phyloP scores from a whole-genome alignment of 2,797 vertebrate genomes.

The Hyperoplus lanceolatus region DNA sequence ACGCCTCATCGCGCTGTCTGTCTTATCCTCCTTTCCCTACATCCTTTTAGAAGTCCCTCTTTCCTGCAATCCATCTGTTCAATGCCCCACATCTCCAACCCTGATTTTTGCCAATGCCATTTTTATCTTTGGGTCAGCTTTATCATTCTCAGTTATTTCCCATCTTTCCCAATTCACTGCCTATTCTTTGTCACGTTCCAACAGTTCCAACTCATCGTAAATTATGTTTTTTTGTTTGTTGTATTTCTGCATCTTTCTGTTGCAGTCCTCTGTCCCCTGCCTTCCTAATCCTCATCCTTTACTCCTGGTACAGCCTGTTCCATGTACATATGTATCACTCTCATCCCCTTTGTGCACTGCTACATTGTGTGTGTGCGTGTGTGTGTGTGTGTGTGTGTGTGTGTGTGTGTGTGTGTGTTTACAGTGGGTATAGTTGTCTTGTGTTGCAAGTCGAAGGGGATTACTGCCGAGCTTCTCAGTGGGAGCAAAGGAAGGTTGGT shows the following conservation, averaged over 20 bases:
- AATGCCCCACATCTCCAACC: neutral
- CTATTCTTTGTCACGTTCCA: conserved; percentile 30
- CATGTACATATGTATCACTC: conserved; percentile 27
- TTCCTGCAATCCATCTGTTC: conserved; percentile 22
- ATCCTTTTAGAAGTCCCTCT: conserved; percentile 32
- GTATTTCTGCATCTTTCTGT: conserved; percentile 27
- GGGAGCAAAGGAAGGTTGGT: conserved; percentile 14
- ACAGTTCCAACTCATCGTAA: conserved; percentile 23
- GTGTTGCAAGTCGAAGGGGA: conserved; percentile 36
- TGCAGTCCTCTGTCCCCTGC: conserved; percentile 20
- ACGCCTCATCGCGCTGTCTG: conserved; percentile 34
- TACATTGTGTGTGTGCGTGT: neutral
- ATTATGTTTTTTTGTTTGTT: conserved; percentile 13
- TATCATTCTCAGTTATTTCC: neutral
- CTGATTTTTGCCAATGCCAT: neutral
- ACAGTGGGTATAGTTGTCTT: conserved; percentile 15
- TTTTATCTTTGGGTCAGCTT: neutral
- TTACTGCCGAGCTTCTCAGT: conserved; percentile 28
- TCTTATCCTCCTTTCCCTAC: conserved; percentile 29
- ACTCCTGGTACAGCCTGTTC: conserved; percentile 16
- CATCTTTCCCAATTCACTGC: neutral
- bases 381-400: conserved; percentile 18
- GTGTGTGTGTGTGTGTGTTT: conserved; percentile 2
- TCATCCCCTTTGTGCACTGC: conserved; percentile 15
- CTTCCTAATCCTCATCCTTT: conserved; percentile 42